Evolutionary conservation across 2,888 invertebrate genomes (phyloP).

Genomic region (Melolontha melolontha): DNA sequence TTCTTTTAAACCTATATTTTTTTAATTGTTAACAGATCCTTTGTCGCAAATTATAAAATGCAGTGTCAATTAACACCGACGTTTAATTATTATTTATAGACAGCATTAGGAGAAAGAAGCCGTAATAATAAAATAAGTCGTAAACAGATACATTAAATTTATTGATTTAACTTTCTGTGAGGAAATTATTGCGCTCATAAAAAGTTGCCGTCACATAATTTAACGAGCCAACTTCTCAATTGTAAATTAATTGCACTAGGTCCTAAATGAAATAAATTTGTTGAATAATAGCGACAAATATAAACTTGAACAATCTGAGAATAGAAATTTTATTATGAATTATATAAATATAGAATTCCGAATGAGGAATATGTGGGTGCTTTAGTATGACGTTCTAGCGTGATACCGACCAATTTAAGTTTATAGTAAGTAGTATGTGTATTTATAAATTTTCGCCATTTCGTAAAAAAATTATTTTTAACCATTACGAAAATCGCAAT

Average conservation of each 20-base stretch:
- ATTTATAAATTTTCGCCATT: conserved; percentile 26
- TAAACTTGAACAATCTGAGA: conserved; percentile 23
- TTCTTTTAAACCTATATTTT: too few relatives aligned
- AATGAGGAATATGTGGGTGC: conserved; percentile 24
- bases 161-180: background rate
- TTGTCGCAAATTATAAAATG: too few relatives aligned
- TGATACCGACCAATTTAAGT: conserved; percentile 31
- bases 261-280: background rate
- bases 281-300: conserved; percentile 17
- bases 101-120: too few relatives aligned
- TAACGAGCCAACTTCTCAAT: background rate
- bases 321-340: conserved; percentile 32
- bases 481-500: background rate
- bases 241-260: background rate
- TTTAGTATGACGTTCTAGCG: conserved; percentile 28
- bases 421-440: conserved; percentile 26
- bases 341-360: conserved; percentile 29
- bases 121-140: too few relatives aligned
- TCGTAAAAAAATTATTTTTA: conserved; percentile 29
- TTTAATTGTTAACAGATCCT: too few relatives aligned
- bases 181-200: conserved; percentile 5
- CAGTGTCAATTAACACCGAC: too few relatives aligned
- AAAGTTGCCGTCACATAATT: background rate
- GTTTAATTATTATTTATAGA: too few relatives aligned
- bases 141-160: background rate